Conservation (phyloP, 2,797 vertebrate species). For the Peromyscus nudipes region DNA sequence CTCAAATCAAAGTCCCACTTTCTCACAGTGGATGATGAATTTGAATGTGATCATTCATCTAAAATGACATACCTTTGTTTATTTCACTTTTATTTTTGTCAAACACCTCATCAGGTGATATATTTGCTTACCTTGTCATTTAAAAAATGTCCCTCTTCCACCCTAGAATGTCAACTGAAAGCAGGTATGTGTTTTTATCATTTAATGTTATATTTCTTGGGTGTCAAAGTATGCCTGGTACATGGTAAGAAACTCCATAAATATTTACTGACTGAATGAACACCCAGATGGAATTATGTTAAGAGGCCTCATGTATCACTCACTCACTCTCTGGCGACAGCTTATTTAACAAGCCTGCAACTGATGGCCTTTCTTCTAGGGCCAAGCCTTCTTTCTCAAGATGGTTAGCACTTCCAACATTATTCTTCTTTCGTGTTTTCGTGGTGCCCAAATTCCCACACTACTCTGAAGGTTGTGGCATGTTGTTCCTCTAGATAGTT, state of each 20-base stretch:
- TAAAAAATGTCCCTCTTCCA: not conserved
- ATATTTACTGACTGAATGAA: constrained; percentile 16
- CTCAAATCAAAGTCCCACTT: not conserved
- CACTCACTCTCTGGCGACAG: not conserved
- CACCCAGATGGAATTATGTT: not conserved
- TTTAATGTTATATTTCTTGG: not conserved
- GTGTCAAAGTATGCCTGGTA: not conserved
- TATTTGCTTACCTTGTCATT: not conserved
- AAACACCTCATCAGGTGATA: not conserved
- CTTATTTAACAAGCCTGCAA: not conserved
- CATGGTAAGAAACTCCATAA: not conserved
- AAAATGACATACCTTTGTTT: not conserved
- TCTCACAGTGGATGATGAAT: not conserved
- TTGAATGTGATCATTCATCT: not conserved
- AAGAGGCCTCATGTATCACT: not conserved
- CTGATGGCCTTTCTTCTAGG: not conserved
- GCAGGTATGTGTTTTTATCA: not conserved
- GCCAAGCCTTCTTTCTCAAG: not conserved
- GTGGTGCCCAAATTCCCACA: not conserved
- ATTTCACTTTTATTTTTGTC: not conserved
- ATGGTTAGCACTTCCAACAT: not conserved
- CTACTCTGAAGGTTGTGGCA: not conserved
- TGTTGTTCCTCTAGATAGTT: not conserved
- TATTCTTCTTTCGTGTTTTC: not conserved
- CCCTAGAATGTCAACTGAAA: constrained; percentile 17